Conservation (phyloP, 1,140 invertebrate species). For the Eueides isabella region DNA sequence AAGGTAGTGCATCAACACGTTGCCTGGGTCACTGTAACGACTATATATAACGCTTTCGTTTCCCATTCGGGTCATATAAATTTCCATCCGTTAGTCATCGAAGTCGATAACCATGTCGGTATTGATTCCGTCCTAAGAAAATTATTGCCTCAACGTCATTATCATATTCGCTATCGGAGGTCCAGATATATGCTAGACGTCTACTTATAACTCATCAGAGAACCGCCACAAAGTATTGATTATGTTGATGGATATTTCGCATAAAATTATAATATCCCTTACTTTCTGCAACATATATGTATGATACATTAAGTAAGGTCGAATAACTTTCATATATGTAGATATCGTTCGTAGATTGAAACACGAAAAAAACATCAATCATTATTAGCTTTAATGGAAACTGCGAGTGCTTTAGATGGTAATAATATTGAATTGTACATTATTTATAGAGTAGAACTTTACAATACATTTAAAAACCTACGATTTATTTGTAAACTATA, state of each 20-base stretch:
- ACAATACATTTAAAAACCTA: background rate
- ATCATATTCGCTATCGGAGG: slow-evolving; percentile 20
- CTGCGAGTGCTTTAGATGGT: background rate
- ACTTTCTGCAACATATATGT: background rate
- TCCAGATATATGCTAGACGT: slow-evolving; percentile 1
- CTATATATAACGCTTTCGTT: slow-evolving; percentile 35
- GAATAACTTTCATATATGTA: background rate
- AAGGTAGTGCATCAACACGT: slow-evolving; percentile 13
- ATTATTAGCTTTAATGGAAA: slow-evolving; percentile 7
- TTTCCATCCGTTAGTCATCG: slow-evolving; percentile 32
- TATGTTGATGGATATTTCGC: background rate
- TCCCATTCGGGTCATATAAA: slow-evolving; percentile 38
- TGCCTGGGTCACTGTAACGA: slow-evolving; percentile 33
- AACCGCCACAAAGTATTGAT: slow-evolving; percentile 5
- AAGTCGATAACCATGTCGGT: slow-evolving; percentile 29
- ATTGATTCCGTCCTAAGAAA: slow-evolving; percentile 26
- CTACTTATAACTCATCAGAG: background rate
- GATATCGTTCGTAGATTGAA: background rate
- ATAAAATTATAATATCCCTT: background rate
- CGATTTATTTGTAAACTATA: too few relatives aligned
- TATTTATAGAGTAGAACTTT: background rate
- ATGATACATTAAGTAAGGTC: background rate
- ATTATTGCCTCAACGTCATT: slow-evolving; percentile 30
- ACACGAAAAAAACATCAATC: background rate
- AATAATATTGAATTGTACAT: background rate